A percentile compares a stretch with the other conserved stretches of the same genome.
phyloP scores from a whole-genome alignment of 1,140 invertebrate species.

The Nasonia vitripennis region DNA sequence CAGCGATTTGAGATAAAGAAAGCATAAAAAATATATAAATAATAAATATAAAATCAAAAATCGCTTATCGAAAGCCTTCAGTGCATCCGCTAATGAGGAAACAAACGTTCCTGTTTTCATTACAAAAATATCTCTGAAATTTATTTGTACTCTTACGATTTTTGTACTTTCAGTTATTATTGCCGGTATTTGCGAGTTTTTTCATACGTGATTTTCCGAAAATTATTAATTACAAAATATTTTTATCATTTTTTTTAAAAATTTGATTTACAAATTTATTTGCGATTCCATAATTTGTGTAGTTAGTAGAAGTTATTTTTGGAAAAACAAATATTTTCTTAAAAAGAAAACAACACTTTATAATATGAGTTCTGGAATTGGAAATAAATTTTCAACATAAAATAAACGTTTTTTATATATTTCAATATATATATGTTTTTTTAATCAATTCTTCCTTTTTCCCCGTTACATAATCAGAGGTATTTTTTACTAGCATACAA shows the following conservation, averaged over 20 bases:
- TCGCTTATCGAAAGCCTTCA: slow-evolving; percentile 46
- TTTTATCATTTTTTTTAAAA: slow-evolving; percentile 32
- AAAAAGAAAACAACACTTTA: slow-evolving; percentile 32
- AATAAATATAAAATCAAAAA: slow-evolving; percentile 49
- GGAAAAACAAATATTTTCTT: slow-evolving; percentile 36
- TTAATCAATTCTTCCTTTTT: slow-evolving; percentile 41
- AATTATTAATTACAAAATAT: slow-evolving; percentile 31
- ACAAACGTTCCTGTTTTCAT: slow-evolving; percentile 41
- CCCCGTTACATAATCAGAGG: slow-evolving; percentile 23
- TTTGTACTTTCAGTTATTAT: slow-evolving; percentile 19
- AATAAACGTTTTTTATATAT: slow-evolving; percentile 46
- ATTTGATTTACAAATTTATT: slow-evolving; percentile 49
- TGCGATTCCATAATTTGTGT: slow-evolving; percentile 43
- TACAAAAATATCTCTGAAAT: slow-evolving; percentile 51
- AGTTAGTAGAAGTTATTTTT: slow-evolving; percentile 40
- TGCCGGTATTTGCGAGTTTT: slow-evolving; percentile 9
- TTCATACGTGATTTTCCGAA: not conserved
- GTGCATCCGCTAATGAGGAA: slow-evolving; percentile 14
- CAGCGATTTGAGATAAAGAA: slow-evolving; percentile 47
- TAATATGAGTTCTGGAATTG: slow-evolving; percentile 45
- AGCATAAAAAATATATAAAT: slow-evolving; percentile 46
- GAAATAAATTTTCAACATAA: slow-evolving; percentile 44
- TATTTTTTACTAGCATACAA: slow-evolving; percentile 39
- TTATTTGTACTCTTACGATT: not conserved
- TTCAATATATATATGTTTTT: slow-evolving; percentile 26